Conservation (phyloP, 2,888 invertebrate species). For the Mongoloraphidia duomilia region DNA sequence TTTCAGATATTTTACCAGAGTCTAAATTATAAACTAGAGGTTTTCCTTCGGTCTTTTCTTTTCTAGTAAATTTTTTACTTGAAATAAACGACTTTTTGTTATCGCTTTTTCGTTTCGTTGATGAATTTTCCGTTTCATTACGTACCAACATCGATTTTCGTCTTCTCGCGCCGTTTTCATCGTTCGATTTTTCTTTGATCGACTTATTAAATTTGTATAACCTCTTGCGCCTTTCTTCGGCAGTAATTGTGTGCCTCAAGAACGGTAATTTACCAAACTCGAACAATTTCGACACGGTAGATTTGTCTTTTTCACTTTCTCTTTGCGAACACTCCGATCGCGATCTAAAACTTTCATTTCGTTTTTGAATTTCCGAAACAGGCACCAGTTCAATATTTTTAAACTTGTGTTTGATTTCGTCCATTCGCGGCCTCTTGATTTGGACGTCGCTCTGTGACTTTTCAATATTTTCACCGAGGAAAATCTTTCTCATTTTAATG, state of each 20-base stretch:
- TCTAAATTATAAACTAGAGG: neutral
- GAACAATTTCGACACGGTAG: neutral
- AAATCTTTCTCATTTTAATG: too few species aligned
- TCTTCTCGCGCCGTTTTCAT: too few species aligned
- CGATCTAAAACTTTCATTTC: neutral
- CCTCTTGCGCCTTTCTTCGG: neutral
- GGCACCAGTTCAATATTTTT: slow-evolving; percentile 3
- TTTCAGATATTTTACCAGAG: neutral
- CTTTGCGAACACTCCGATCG: neutral
- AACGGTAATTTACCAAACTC: neutral
- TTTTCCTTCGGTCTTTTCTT: neutral
- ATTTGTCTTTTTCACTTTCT: neutral
- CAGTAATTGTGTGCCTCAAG: neutral
- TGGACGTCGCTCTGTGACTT: too few species aligned
- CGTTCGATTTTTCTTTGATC: too few species aligned
- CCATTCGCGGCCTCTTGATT: too few species aligned
- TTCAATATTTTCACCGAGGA: too few species aligned
- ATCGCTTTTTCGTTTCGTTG: neutral
- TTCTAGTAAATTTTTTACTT: neutral
- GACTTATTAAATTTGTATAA: neutral
- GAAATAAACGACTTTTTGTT: neutral
- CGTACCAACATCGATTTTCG: too few species aligned
- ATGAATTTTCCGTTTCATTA: too few species aligned
- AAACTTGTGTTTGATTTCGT: slow-evolving; percentile 1
- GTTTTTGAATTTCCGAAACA: neutral